Percentiles rank a stretch among this genome's conserved stretches.
These are phyloP conservation scores for Danio jaintianensis DNA, from an alignment of 2,797 vertebrate genomes.

Conservation along the genomic window DNA sequence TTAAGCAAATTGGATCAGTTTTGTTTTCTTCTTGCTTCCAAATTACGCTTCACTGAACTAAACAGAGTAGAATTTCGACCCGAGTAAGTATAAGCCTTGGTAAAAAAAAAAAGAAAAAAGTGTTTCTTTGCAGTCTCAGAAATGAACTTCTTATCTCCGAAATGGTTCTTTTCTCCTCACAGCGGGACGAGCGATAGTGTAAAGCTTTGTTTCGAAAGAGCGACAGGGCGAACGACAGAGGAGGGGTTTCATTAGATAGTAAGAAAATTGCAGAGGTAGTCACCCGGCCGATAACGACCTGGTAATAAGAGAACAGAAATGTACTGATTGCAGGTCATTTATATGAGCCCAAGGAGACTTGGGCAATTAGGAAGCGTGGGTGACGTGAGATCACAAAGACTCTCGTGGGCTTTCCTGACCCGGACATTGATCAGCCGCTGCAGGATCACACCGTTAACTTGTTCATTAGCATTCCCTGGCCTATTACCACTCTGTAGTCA, in stretches of 20 bases:
- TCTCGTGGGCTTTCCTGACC: conserved; percentile 61
- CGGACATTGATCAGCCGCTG: conserved; percentile 66
- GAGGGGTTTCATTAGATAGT: conserved; percentile 66
- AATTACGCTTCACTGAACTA: neutral
- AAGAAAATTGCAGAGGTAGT: conserved; percentile 64
- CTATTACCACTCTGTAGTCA: conserved; percentile 50
- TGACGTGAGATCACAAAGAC: conserved; percentile 51
- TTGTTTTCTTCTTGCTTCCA: neutral
- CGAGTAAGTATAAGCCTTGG: neutral
- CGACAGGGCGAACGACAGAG: conserved; percentile 37
- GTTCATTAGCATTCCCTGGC: conserved; percentile 54
- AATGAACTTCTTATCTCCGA: conserved; percentile 55
- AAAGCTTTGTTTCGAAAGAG: conserved; percentile 47
- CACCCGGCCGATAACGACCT: conserved; percentile 65
- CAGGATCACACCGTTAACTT: conserved; percentile 57
- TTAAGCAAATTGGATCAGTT: neutral
- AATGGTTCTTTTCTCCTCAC: conserved; percentile 47
- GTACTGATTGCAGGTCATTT: conserved; percentile 66
- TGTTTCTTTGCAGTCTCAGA: neutral
- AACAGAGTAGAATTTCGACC: conserved; percentile 1
- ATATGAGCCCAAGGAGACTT: conserved; percentile 64
- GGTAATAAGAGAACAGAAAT: conserved; percentile 67
- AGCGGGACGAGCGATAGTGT: conserved; percentile 31
- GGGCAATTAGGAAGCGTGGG: conserved; percentile 53
- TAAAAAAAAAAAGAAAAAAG: neutral